Evolutionary conservation across 2,888 invertebrate species (phyloP).

Genomic region (Lydus trimaculatus): DNA sequence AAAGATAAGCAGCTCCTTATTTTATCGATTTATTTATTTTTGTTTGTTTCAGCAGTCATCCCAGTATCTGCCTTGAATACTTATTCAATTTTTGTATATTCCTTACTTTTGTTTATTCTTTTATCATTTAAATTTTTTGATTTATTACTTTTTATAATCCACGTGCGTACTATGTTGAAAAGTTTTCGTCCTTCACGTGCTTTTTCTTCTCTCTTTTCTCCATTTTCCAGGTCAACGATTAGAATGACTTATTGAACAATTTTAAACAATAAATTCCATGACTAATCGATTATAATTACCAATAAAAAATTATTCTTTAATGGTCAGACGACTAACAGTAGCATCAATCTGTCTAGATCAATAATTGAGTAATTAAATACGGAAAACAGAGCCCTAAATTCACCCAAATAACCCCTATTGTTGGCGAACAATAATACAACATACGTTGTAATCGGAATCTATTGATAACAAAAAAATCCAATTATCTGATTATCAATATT

Average conservation of each 20-base stretch:
- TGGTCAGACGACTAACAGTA: not conserved
- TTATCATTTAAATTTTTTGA: not conserved
- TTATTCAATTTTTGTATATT: not conserved
- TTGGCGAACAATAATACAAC: not conserved
- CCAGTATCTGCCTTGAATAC: no score
- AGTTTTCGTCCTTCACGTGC: not conserved
- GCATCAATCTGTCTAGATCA: not conserved
- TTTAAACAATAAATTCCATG: not conserved
- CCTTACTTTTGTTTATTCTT: not conserved
- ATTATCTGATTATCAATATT: not conserved
- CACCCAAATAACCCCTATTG: not conserved
- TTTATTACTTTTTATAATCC: not conserved
- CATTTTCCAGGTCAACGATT: slow-evolving; percentile 3
- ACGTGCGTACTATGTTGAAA: not conserved
- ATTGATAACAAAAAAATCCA: not conserved
- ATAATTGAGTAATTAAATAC: not conserved
- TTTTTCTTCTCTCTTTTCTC: not conserved
- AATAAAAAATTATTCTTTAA: not conserved
- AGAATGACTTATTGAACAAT: not conserved
- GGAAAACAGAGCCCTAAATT: not conserved
- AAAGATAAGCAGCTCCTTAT: not conserved
- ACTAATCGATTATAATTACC: no score
- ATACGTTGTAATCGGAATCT: not conserved
- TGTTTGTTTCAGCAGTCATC: not conserved
- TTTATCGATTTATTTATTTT: not conserved